These are phyloP conservation scores for Galeruca laticollis DNA, from an alignment of 2,888 invertebrate species.

Conservation along the genomic window DNA sequence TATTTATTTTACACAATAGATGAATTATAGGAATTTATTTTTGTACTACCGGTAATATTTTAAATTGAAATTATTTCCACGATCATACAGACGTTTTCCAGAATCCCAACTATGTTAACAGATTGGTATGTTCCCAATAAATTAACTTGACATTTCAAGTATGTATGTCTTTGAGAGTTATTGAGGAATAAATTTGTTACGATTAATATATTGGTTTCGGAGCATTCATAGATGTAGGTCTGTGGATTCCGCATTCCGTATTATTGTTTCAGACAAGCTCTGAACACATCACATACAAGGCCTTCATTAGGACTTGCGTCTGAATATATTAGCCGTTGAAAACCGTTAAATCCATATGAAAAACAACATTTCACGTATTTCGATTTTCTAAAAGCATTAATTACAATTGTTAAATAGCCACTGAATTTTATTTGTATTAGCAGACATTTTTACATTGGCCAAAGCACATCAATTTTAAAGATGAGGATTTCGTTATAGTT, in stretches of 20 bases:
- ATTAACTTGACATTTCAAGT: background rate
- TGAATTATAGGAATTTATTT: background rate
- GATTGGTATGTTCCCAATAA: background rate
- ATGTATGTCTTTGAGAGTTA: constrained; percentile 6
- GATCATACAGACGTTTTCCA: background rate
- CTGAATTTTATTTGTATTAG: too few relatives aligned
- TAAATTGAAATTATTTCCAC: background rate
- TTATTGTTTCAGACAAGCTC: background rate
- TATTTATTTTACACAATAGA: background rate
- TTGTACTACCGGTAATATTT: background rate
- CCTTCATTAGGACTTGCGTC: background rate
- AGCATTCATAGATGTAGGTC: background rate
- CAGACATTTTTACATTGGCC: too few relatives aligned
- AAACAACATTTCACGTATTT: too few relatives aligned
- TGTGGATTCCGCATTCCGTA: background rate
- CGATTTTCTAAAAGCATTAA: too few relatives aligned
- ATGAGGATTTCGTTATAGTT: too few relatives aligned
- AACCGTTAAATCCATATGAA: too few relatives aligned
- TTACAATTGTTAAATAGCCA: too few relatives aligned
- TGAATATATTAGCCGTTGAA: too few relatives aligned
- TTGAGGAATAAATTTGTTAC: background rate
- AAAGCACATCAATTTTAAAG: too few relatives aligned
- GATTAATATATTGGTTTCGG: background rate
- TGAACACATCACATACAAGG: background rate
- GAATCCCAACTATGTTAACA: background rate